Base-by-base conservation (phyloP, 2,888 invertebrate species). In the Nebria salina region DNA sequence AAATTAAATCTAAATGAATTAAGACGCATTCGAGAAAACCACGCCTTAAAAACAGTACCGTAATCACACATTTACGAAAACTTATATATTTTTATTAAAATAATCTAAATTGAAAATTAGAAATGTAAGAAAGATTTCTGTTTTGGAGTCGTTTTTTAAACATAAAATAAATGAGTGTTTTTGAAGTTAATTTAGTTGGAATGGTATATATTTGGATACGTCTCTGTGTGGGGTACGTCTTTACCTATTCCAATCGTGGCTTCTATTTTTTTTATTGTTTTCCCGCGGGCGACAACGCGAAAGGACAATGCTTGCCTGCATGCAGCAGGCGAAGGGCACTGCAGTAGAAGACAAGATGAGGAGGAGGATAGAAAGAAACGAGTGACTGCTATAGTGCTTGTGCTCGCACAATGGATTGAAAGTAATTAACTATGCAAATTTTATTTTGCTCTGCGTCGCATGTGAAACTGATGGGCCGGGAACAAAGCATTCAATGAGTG, bases 391-490 rank as follows among this genome's bases (percentile, higher is more conserved):
- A 70, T 70, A 70, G 70, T 70, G 26, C 70, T 70, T 25, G 70
- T 70, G 54, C 70, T 25, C 25, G 70, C 70, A 84, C 84, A 83
- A 84, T 82, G 82, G 83, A 83, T 83, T 83, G 82, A 81, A 83
- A 83, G 86, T 85, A 86, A 86, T 86, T 86, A 86, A 86, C 85
- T 86, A 86, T 86, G 86, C 85, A 86, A 86, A 86, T 86, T 86
- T 86, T 86, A 86, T 86, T 86, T 86, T 85, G 85, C 70, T 70
- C 13, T 15, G 85, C 83, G 83, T 84, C 83, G 86, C 86, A 86
- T 86, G 86, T 86, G 86, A 86, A 85, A 85, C 84, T 84, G 83
- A 84, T 70, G 70, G 70, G 70, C 25, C 70, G 70, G 83, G 86
- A 86, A 86, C 86, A 86, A 86, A 86, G 86, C 70, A 70, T 11